Base-by-base conservation (phyloP, 2,888 invertebrate genomes). In the Metallyticus violacea region DNA sequence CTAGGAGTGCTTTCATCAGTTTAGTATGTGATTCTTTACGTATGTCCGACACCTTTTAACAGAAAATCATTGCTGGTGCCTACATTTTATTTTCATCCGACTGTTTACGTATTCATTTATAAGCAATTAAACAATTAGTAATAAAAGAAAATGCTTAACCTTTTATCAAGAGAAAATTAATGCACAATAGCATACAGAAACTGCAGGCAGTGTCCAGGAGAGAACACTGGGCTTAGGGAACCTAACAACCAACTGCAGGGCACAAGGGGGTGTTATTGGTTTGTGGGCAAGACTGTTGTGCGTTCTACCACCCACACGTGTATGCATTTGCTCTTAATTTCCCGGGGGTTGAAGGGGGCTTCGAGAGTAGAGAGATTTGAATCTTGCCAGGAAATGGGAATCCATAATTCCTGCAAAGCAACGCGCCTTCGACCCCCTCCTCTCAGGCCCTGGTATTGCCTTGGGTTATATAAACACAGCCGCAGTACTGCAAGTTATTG, bases 351-450 rank as follows among this genome's bases (percentile, higher is more conserved):
- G 26, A 28, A 26, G 82, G 40, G 26, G 86, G 6, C n/a, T n/a
- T n/a, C n/a, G 30, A 77, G n/a, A 40, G 62, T n/a, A 62, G 80
- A 76, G 79, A 28, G 79, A 27, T 79, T 77, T 81, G 85, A 85
- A 85, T 85, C 87, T 87, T 87, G 85, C 81, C 85, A 87, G 85
- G 87, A 85, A 87, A 87, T 85, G 85, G 87, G 82, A 87, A 85
- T 87, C 87, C 87, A 87, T 87, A 87, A 87, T 85, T 87, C 77
- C 83, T 83, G 77, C 25, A 83, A 62, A 62, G 40, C 40, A 62
- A 62, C 40, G 40, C 22, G 40, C 40, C 40, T 62, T 22, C 40
- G 9, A 9, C 40, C 15, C 40, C 40, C n/a, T n/a, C n/a, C n/a
- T n/a, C n/a, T n/a, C n/a, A n/a, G n/a, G n/a, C n/a, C n/a, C n/a